Conservation (phyloP, 2,113 vertebrate species). For the Abramis brama region DNA sequence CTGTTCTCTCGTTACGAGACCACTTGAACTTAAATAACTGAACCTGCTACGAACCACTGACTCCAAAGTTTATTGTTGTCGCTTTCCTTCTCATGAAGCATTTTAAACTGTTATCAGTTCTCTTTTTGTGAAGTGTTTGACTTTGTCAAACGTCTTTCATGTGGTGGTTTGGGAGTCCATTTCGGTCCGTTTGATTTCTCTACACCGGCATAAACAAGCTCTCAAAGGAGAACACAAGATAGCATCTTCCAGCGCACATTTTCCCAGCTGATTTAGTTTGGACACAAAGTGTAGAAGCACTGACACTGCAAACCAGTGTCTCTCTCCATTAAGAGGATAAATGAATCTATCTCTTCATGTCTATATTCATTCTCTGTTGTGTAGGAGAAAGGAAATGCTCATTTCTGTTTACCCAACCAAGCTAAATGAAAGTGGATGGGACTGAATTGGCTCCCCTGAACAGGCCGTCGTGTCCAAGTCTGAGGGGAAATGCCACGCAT, state of each 20-base stretch:
- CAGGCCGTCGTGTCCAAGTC: not conserved
- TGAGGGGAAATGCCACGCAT: conserved; percentile 18
- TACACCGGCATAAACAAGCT: conserved; percentile 20
- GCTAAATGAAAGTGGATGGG: conserved; percentile 42
- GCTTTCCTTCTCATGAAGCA: not conserved
- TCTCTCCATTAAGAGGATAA: conserved; percentile 47
- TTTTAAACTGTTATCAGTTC: not conserved
- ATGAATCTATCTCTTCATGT: conserved; percentile 45
- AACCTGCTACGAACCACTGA: not conserved
- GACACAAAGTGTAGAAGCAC: conserved; percentile 23
- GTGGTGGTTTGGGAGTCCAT: not conserved
- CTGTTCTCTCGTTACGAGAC: not conserved
- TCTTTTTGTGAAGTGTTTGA: not conserved
- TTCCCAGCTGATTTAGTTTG: conserved; percentile 40
- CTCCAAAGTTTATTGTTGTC: not conserved
- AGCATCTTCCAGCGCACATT: not conserved
- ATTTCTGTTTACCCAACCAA: conserved; percentile 43
- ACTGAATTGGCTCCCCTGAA: conserved; percentile 43
- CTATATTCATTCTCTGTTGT: conserved; percentile 46
- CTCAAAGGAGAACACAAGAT: not conserved
- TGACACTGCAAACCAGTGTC: conserved; percentile 37
- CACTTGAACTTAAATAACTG: not conserved
- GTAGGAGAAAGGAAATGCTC: conserved; percentile 40
- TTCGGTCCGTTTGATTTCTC: conserved; percentile 4
- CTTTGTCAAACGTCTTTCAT: not conserved